Evolutionary conservation across 2,113 vertebrate genomes (phyloP).

Genomic region (Casuarius casuarius): DNA sequence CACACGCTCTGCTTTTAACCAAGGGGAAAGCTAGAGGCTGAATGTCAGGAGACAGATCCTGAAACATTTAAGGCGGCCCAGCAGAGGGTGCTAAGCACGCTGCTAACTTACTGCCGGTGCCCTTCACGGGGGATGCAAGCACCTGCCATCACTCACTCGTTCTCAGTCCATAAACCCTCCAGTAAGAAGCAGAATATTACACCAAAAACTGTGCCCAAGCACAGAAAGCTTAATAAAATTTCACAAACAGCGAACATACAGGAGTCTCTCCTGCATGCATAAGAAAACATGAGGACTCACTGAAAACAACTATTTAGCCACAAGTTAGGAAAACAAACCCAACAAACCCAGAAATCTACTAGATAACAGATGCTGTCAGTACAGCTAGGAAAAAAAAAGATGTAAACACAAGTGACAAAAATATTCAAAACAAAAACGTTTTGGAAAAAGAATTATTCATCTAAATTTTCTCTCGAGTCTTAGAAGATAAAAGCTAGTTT

Average conservation of each 20-base stretch:
- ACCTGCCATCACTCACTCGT: background rate
- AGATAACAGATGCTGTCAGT: background rate
- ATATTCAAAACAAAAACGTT: background rate
- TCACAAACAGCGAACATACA: fast-evolving
- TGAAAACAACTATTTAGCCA: background rate
- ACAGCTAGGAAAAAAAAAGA: background rate
- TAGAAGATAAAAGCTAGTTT: background rate
- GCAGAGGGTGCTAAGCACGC: slow-evolving; percentile 1
- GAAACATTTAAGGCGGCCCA: background rate
- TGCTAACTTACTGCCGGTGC: background rate
- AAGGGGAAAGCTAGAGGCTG: background rate
- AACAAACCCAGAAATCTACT: background rate
- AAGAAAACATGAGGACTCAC: background rate
- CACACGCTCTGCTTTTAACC: background rate
- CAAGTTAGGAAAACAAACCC: background rate
- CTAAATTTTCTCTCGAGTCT: background rate
- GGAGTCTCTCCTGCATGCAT: background rate
- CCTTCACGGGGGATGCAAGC: background rate
- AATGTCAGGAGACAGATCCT: background rate
- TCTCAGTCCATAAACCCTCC: background rate
- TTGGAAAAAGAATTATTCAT: background rate
- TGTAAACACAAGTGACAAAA: background rate
- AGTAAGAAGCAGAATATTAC: background rate
- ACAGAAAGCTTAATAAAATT: background rate
- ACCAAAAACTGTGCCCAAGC: background rate